A percentile compares a stretch with the other conserved stretches of the same genome.
phyloP scores from a whole-genome alignment of 2,797 vertebrate species.

The Coluber constrictor region DNA sequence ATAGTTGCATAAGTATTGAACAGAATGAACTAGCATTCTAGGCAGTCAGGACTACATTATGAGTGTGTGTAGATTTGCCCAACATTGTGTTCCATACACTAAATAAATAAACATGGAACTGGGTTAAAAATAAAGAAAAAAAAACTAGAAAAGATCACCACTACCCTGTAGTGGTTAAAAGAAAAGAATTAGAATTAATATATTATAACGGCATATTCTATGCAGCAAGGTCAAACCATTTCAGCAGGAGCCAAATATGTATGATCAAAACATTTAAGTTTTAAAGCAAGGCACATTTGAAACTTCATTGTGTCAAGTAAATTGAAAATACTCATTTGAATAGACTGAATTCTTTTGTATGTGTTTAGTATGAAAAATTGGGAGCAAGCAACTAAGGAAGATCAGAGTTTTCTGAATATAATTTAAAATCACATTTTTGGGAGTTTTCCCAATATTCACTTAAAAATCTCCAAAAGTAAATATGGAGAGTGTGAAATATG shows the following conservation, averaged over 20 bases:
- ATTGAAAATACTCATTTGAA: background rate
- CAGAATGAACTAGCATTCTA: background rate
- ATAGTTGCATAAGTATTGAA: background rate
- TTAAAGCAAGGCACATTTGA: background rate
- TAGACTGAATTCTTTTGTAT: background rate
- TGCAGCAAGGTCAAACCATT: background rate
- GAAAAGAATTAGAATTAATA: background rate
- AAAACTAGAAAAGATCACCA: background rate
- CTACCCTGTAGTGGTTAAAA: background rate
- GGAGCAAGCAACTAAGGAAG: background rate
- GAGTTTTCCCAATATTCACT: background rate
- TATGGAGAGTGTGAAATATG: background rate
- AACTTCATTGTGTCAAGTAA: background rate
- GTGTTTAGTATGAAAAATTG: background rate
- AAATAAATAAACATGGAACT: background rate
- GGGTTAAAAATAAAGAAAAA: background rate
- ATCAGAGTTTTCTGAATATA: background rate
- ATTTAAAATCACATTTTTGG: background rate
- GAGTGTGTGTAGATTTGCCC: background rate
- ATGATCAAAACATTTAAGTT: background rate
- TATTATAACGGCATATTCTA: background rate
- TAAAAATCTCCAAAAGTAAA: background rate
- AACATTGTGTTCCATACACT: background rate
- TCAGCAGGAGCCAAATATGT: background rate
- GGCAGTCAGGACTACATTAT: no score